phyloP scores from a whole-genome alignment of 1,140 invertebrate species.

The Coelopa frigida region DNA sequence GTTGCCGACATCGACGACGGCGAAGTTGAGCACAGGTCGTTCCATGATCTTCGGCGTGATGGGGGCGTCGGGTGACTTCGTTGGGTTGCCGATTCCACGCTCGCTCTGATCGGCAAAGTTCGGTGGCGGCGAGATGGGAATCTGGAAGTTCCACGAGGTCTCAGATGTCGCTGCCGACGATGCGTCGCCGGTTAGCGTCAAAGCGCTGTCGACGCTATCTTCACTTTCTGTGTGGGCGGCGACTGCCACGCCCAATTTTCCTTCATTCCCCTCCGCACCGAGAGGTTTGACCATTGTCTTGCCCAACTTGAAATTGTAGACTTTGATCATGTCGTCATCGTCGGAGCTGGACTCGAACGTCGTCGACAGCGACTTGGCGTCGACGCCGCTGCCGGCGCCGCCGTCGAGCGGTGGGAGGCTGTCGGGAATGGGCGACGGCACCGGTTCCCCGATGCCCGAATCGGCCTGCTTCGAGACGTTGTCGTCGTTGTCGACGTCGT shows the following conservation, averaged over 20 bases:
- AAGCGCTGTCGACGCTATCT: constrained; percentile 1
- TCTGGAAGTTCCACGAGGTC: constrained; percentile 34
- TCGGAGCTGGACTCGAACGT: constrained; percentile 39
- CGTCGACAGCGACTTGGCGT: constrained; percentile 11
- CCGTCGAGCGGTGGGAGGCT: constrained; percentile 11
- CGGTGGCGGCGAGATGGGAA: constrained; percentile 35
- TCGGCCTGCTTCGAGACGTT: constrained; percentile 35
- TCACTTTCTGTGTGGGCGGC: constrained; percentile 14
- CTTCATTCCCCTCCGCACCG: constrained; percentile 16
- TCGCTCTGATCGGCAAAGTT: constrained; percentile 30
- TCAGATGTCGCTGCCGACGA: constrained; percentile 23
- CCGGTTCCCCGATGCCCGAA: constrained; percentile 36
- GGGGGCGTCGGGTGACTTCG: constrained; percentile 11
- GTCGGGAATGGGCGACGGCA: constrained; percentile 25
- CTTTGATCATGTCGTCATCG: constrained; percentile 40
- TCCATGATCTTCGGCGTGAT: constrained; percentile 20
- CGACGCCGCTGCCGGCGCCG: background rate
- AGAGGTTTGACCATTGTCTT: constrained; percentile 28
- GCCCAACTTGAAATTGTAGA: constrained; percentile 41
- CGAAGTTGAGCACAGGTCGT: constrained; percentile 15
- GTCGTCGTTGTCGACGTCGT: constrained; percentile 18
- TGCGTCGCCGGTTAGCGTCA: constrained; percentile 1
- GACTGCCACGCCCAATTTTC: constrained; percentile 20
- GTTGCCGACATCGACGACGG: constrained; percentile 8
- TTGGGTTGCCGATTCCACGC: background rate